A percentile compares a stretch with the other conserved stretches of the same genome.
Conservation (phyloP, 37 sponge, comb jelly and placozoan genomes). For the Haliclona indistincta region DNA sequence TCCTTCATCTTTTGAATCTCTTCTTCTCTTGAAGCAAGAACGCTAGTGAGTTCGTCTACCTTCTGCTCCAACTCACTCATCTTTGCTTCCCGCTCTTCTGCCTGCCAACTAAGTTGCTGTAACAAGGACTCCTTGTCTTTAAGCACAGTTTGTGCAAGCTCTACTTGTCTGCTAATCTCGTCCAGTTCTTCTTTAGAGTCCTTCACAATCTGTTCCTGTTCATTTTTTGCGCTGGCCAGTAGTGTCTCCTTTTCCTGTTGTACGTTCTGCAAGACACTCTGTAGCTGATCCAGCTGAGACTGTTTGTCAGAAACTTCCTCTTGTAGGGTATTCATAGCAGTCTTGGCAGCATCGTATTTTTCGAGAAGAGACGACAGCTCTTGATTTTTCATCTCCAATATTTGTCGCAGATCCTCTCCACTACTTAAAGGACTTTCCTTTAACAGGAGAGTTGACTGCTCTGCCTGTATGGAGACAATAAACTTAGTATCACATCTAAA, state of each 20-base stretch:
- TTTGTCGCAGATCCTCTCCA: too few species aligned
- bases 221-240: not conserved
- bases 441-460: too few species aligned
- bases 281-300: not conserved
- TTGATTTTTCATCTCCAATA: too few species aligned
- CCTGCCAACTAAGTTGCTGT: not conserved
- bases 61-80: not conserved
- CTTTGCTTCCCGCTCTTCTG: not conserved
- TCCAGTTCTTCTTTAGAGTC: not conserved
- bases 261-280: not conserved
- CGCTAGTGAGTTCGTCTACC: not conserved
- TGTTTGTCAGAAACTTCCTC: not conserved
- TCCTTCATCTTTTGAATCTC: slow-evolving; percentile 26
- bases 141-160: not conserved
- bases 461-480: too few species aligned
- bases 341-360: too few species aligned
- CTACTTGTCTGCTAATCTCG: not conserved
- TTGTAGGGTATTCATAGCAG: too few species aligned
- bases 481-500: too few species aligned
- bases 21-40: not conserved
- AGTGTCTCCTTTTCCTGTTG: not conserved
- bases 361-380: too few species aligned
- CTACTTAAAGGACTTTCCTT: too few species aligned
- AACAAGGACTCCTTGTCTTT: slow-evolving; percentile 1
- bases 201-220: not conserved